Base-by-base conservation (phyloP, 2,113 vertebrate species). In the Trogon surrucura region DNA sequence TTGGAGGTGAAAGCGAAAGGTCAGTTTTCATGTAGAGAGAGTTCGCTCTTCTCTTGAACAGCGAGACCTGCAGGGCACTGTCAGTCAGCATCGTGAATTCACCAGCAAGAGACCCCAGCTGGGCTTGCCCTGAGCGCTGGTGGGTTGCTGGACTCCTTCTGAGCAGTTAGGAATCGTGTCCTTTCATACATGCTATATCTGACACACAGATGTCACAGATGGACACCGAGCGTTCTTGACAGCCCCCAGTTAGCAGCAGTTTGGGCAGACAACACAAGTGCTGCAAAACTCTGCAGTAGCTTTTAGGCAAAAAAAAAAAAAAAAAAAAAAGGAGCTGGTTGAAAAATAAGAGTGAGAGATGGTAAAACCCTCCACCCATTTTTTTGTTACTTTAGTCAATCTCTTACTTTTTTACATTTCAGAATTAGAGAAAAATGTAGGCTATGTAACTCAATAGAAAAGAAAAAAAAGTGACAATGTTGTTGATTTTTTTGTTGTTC, bases 111-210 rank as follows among this genome's bases (percentile, higher is more conserved):
- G 64, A 60, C 16, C 69, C 16, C 0, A 2, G 5, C 56, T 58
- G 51, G 69, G 38, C 89, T 96, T 75, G 88, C 80, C 80, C 69
- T 65, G 75, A 86, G 88, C 88, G 44, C 60, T 93, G 38, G 57
- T 54, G 70, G 53, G 48, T 65, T 84, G 56, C 80, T 91, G 75
- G 66, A 30, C 53, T 91, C 57, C 83, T 91, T 57, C 69, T 36
- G 57, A 91, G 77, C 50, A 13, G 65, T 41, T n/a, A 58, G 77
- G 64, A 92, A 30, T 0, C 1, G 71, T 45, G 61, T 92, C 80
- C 69, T 92, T 91, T 78, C 13, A 34, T 60, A 69, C 20, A 19
- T 32, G 36, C 57, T 75, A 4, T 45, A 11, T 51, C 75, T 93
- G 96, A 95, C 92, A 92, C 20, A 7, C 3, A 6, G 36, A 32